Conservation (phyloP, 1,140 invertebrate species). For the Pseudomyrmex pallidus region DNA sequence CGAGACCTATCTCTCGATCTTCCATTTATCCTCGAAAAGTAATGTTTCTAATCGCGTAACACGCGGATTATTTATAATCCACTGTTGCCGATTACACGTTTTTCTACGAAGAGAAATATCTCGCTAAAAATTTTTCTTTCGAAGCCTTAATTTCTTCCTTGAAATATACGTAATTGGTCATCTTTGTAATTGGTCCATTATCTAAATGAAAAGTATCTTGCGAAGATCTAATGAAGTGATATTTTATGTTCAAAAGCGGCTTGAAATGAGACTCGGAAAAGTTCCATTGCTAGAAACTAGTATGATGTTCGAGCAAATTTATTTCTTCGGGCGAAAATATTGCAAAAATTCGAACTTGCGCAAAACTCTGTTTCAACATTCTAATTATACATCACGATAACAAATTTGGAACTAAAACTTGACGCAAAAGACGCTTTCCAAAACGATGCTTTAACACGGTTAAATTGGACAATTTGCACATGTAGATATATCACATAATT, state of each 20-base stretch:
- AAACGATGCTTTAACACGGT: conserved; percentile 2
- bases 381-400: no score
- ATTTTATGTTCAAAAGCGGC: not conserved
- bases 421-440: not conserved
- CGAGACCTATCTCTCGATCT: not conserved
- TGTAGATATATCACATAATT: not conserved
- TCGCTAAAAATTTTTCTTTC: conserved; percentile 3
- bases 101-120: not conserved
- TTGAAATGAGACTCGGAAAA: not conserved
- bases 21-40: conserved; percentile 1
- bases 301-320: not conserved
- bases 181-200: conserved; percentile 23
- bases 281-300: not conserved
- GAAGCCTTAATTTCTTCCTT: not conserved
- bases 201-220: conserved; percentile 25
- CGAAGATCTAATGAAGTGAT: not conserved
- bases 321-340: not conserved
- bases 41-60: conserved; percentile 16
- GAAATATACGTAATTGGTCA: not conserved
- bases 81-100: not conserved
- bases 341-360: not conserved
- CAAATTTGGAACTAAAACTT: not conserved
- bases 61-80: conserved; percentile 9
- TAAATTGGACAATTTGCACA: not conserved
- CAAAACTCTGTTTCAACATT: no score